Percentiles rank a stretch among this genome's conserved stretches.
Conservation (phyloP, 2,888 invertebrate genomes). For the Steinernema scapterisci region DNA sequence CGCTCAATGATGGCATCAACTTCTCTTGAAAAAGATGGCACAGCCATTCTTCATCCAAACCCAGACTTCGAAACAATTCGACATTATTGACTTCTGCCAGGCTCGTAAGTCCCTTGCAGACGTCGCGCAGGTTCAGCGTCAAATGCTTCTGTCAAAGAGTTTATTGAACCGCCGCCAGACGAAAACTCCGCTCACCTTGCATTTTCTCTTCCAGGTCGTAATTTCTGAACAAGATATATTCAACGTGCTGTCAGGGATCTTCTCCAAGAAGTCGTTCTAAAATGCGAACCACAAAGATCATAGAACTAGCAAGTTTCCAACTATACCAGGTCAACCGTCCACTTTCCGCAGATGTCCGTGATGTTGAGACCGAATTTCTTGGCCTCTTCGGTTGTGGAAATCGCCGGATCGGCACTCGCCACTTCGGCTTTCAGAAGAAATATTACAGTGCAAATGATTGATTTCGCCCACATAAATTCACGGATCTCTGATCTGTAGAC, state of each 20-base stretch:
- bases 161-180: too few species aligned
- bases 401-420: background rate
- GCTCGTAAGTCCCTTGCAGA: background rate
- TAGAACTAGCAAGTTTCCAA: background rate
- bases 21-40: background rate
- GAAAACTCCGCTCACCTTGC: background rate
- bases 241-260: background rate
- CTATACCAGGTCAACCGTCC: slow-evolving; percentile 11
- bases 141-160: background rate
- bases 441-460: background rate
- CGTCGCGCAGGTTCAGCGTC: background rate
- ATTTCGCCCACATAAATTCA: background rate
- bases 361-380: background rate
- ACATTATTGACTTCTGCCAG: background rate
- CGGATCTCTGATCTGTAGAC: slow-evolving; percentile 24
- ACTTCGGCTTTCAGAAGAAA: background rate
- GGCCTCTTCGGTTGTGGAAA: background rate
- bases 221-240: background rate
- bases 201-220: background rate
- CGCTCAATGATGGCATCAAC: background rate
- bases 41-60: background rate
- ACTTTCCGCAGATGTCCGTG: slow-evolving; percentile 5
- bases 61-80: background rate
- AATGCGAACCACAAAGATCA: background rate
- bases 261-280: background rate